Evolutionary conservation across 2,888 invertebrate species (phyloP), one percentile per base, ranked within the genome.

Genomic region (Charanyca ferruginea): DNA sequence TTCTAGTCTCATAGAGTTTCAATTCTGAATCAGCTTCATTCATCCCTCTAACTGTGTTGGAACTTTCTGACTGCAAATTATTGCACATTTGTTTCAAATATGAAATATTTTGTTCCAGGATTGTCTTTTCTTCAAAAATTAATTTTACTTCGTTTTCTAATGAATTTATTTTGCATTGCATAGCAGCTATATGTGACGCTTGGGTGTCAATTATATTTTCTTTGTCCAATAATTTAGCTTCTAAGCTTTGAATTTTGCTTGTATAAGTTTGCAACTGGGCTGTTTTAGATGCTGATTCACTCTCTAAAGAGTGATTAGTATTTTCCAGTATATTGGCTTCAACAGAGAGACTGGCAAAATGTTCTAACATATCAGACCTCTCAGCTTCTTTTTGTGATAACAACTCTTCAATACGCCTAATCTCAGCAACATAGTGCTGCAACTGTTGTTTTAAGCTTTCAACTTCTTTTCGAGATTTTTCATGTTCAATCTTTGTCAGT

Each of bases 401-500:
- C 66, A 98, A 91, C 83, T 98, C 98, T 90, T 98, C 98, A 70
- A 97, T 97, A 81, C 97, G 96, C 85, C 97, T 97, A 18, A 98
- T 97, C 95, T 98, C 98, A 81, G 97, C 96, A 6, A 98, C 98
- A 92, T 98, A 98, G 84, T 98, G 97, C 85, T 98, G 98, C 69
- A 98, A 90, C 86, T 98, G 98, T 72, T 96, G 96, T 87, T 97
- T 98, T 73, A 98, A 92, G 80, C 97, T 96, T 63, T 97, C 97
- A 23, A 97, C 97, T 93, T 98, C 97, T 85, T 96, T 96, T 78
- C 96, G 96, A 20, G 97, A 96, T 63, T 96, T 96, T 59, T 97
- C 97, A 79, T 97, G 94, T 87, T 97, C 97, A 78, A 96, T 96
- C 77, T 96, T 97, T 18, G 96, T 94, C 28, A 96, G 92, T 80